These are phyloP conservation scores for Drosophila robusta DNA, from an alignment of 2,888 invertebrate genomes.

Conservation along the genomic window DNA sequence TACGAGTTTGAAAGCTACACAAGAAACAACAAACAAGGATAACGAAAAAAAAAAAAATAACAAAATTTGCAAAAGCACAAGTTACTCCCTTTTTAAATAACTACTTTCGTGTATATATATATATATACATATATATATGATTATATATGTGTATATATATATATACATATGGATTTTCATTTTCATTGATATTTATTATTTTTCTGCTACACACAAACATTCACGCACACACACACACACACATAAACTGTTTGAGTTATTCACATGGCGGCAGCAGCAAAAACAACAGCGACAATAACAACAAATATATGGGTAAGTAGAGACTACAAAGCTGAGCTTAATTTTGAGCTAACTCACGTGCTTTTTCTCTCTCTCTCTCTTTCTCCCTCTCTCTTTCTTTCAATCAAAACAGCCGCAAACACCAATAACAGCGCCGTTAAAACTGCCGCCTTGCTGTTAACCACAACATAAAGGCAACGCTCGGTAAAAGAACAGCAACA, in stretches of 20 bases:
- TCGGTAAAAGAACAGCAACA: constrained; percentile 23
- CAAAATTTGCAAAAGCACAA: constrained; percentile 46
- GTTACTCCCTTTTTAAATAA: constrained; percentile 23
- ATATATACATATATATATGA: constrained; percentile 11
- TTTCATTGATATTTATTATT: constrained; percentile 53
- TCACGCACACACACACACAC: constrained; percentile 10
- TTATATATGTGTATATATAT: constrained; percentile 13
- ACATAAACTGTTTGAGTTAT: constrained; percentile 13
- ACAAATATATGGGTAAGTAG: constrained; percentile 37
- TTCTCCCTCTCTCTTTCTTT: background rate
- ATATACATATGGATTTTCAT: constrained; percentile 16
- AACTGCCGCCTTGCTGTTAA: constrained; percentile 28
- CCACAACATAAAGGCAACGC: constrained; percentile 26
- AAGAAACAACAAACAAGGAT: background rate
- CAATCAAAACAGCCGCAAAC: constrained; percentile 17
- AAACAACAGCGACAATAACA: constrained; percentile 18
- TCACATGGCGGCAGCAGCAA: constrained; percentile 22
- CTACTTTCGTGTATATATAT: constrained; percentile 5
- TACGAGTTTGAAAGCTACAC: constrained; percentile 30
- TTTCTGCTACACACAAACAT: constrained; percentile 28
- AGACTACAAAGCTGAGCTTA: background rate
- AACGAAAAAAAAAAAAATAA: background rate
- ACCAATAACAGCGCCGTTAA: constrained; percentile 12
- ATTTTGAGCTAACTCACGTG: background rate
- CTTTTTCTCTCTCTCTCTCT: background rate